A percentile compares a stretch with the other conserved stretches of the same genome.
Conservation (phyloP, 2,888 invertebrate species). For the Chesias legatella region DNA sequence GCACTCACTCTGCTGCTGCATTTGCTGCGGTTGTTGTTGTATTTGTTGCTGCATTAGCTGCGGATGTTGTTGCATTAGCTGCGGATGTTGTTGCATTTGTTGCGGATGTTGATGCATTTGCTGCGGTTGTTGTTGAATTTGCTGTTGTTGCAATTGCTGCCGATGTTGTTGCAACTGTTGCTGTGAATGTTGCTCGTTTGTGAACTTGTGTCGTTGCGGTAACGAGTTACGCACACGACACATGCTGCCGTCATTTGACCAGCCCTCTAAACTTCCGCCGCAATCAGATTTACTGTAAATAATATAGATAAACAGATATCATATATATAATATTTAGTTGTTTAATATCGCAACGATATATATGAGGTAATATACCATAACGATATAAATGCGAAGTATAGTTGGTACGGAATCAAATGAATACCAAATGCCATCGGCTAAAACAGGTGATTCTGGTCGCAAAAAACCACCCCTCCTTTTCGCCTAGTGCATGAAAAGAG, state of each 20-base stretch:
- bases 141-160: conserved; percentile 38
- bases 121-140: conserved; percentile 36
- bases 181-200: conserved; percentile 65
- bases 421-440: too few relatives aligned
- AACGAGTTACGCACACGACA: conserved; percentile 69
- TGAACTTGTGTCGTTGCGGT: conserved; percentile 69
- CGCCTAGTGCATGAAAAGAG: too few relatives aligned
- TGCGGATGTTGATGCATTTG: conserved; percentile 44
- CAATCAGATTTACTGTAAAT: conserved; percentile 65
- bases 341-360: too few relatives aligned
- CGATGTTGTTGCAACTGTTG: conserved; percentile 47
- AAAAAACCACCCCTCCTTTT: too few relatives aligned
- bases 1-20: conserved; percentile 32
- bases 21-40: conserved; percentile 28
- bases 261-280: conserved; percentile 66
- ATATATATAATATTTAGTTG: too few relatives aligned
- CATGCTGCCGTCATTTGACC: conserved; percentile 71
- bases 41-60: conserved; percentile 31
- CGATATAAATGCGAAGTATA: too few relatives aligned
- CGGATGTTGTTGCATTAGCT: conserved; percentile 38
- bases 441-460: too few relatives aligned
- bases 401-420: too few relatives aligned
- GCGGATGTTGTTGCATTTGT: conserved; percentile 41
- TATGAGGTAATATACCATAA: too few relatives aligned
- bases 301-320: conserved; percentile 6